Conservation (phyloP, 2,797 vertebrate species). For the Lithobates pipiens region DNA sequence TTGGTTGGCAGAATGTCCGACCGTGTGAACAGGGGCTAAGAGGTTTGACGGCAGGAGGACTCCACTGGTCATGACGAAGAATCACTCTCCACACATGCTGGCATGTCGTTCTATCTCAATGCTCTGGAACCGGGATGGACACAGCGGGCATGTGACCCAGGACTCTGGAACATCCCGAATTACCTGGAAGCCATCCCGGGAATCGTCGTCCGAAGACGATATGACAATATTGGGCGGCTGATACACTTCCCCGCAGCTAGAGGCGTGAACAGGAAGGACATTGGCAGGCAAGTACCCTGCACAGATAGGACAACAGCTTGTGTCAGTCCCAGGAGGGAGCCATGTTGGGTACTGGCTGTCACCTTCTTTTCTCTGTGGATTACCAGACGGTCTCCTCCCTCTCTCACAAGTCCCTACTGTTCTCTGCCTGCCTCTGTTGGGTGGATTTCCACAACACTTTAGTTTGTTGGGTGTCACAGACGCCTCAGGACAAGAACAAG, state of each 20-base stretch:
- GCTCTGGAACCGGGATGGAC: constrained; percentile 66
- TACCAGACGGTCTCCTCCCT: rapidly evolving
- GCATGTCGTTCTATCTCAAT: constrained; percentile 73
- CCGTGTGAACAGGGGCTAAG: too few species aligned
- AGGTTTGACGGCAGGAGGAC: too few species aligned
- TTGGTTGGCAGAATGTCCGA: too few species aligned
- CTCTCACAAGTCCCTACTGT: too few species aligned
- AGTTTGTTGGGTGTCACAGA: too few species aligned
- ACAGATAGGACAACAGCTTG: constrained; percentile 71
- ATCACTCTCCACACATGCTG: constrained; percentile 74
- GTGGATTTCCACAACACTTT: too few species aligned
- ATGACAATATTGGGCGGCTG: constrained; percentile 31
- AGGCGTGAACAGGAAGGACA: constrained; percentile 71
- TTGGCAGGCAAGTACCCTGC: constrained; percentile 69
- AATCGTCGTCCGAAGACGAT: constrained; percentile 54
- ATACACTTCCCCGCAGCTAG: constrained; percentile 73
- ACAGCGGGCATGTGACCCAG: constrained; percentile 76
- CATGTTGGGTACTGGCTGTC: background rate
- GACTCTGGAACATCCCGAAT: background rate
- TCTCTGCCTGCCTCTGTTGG: too few species aligned
- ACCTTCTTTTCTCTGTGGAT: background rate
- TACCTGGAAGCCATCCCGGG: constrained; percentile 54
- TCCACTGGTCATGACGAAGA: too few species aligned
- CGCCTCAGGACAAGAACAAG: too few species aligned
- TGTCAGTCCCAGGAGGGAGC: background rate